Base-by-base conservation (phyloP, 2,797 vertebrate genomes). In the Rousettus madagascariensis region DNA sequence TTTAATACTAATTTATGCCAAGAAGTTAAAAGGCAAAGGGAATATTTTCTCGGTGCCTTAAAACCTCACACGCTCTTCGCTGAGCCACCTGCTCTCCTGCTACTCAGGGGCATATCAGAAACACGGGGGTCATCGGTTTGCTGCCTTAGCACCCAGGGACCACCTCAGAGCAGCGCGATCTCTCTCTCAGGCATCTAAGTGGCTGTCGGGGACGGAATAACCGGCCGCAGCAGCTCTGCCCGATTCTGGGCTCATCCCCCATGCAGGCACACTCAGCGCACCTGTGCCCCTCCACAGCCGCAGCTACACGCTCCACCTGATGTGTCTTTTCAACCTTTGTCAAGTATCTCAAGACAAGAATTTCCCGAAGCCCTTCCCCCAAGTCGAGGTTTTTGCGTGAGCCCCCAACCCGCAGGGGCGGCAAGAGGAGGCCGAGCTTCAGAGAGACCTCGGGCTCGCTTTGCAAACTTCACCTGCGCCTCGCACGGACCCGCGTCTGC, bases 301-400 rank as follows among this genome's bases (percentile, higher is more conserved):
- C 72, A 69, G 89, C 66, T 33, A 24, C 63, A 30, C 12, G 69
- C 83, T 89, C 80, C 95, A 93, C 93, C 96, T 72, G 96, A 72
- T 55, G 92, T 85, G 95, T 95, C 92, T 96, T 93, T 89, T 72
- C 95, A 74, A 95, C 95, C 95, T 94, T 96, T 66, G 87, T 95
- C 95, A 96, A 96, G 93, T 84, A 96, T 87, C 97, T 94, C 94
- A 91, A 95, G 78, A 53, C 83, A 28, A 75, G 63, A 57, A 93
- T 94, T 86, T 71, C 75, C 41, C 26, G 51, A 80, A 72, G 65
- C 95, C 96, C 86, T 95, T 68, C 87, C 96, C 96, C 92, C 95
- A 69, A 95, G 86, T 10, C 16, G 3, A 57, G 86, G 86, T 43
- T 85, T 33, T 33, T 8, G 33, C 36, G 57, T 92, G 92, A 97